phyloP scores from a whole-genome alignment of 2,113 vertebrate species.

The Pachypanchax playfairii region DNA sequence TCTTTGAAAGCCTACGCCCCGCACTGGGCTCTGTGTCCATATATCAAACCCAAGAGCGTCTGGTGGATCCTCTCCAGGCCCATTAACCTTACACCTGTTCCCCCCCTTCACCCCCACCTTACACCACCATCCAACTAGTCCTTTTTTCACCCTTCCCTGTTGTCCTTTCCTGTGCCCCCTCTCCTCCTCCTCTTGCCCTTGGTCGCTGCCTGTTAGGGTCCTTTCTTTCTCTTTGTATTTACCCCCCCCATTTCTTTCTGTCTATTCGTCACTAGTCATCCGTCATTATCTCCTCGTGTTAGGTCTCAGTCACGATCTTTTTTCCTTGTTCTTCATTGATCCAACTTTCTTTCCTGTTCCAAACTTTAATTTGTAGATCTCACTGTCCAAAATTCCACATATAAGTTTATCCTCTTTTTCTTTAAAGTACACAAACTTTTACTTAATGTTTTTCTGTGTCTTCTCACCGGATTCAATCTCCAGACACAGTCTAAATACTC shows the following conservation, averaged over 20 bases:
- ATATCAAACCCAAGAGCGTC: constrained; percentile 97
- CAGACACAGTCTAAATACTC: background rate
- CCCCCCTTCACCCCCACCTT: constrained; percentile 76
- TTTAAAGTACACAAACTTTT: too few species aligned
- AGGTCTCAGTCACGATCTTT: constrained; percentile 8
- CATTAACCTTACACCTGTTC: constrained; percentile 99
- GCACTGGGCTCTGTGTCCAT: constrained; percentile 92
- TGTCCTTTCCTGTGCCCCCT: constrained; percentile 83
- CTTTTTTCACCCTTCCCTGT: constrained; percentile 71
- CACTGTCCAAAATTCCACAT: constrained; percentile 17
- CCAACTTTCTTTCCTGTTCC: constrained; percentile 7
- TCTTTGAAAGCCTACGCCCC: constrained; percentile 99
- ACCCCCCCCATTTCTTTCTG: constrained; percentile 34
- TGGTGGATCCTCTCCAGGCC: constrained; percentile 98
- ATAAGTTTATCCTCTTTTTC: constrained; percentile 17
- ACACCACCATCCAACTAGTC: constrained; percentile 59
- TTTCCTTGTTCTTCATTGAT: constrained; percentile 1
- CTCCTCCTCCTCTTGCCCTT: constrained; percentile 89
- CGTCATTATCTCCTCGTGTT: constrained; percentile 86
- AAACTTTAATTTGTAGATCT: background rate
- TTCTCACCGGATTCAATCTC: too few species aligned
- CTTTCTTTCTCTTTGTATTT: constrained; percentile 90
- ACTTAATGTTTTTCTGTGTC: too few species aligned
- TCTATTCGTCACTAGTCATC: constrained; percentile 56
- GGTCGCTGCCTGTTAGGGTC: constrained; percentile 81